Evolutionary conservation across 2,113 vertebrate species (phyloP).

Genomic region (Bagarius yarrelli): DNA sequence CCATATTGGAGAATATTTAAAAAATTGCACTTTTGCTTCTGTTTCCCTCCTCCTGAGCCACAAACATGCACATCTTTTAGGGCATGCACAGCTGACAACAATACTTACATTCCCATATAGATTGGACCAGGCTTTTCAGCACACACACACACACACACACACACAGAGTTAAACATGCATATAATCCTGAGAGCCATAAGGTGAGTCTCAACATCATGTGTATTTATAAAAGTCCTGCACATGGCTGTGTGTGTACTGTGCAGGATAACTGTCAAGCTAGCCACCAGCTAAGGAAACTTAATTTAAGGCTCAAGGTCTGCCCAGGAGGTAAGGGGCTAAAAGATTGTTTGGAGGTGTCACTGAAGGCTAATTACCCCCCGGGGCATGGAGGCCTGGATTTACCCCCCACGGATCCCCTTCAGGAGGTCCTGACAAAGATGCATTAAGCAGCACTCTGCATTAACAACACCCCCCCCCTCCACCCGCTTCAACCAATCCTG

Average conservation of each 20-base stretch:
- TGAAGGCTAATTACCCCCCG: constrained; percentile 59
- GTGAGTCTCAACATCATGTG: constrained; percentile 1
- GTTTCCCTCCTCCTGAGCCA: not conserved
- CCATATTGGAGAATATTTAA: not conserved
- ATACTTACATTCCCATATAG: not conserved
- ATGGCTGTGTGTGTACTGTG: constrained; percentile 43
- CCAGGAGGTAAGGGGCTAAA: constrained; percentile 42
- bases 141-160: not conserved
- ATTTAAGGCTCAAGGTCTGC: constrained; percentile 51
- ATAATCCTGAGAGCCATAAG: constrained; percentile 5
- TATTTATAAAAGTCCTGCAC: constrained; percentile 35
- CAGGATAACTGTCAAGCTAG: constrained; percentile 50
- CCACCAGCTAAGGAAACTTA: constrained; percentile 50
- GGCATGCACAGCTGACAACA: constrained; percentile 28
- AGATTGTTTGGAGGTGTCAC: constrained; percentile 55
- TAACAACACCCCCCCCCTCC: constrained; percentile 21
- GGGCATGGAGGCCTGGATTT: constrained; percentile 50
- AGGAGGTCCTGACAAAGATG: constrained; percentile 57
- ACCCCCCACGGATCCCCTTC: constrained; percentile 52
- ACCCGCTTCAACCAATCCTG: constrained; percentile 12
- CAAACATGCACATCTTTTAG: not conserved
- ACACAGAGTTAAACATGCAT: not conserved
- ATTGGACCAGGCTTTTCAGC: not conserved
- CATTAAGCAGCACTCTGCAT: constrained; percentile 52
- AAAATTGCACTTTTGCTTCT: not conserved